Conservation (phyloP, 2,113 vertebrate genomes). For the Fukomys damarensis region DNA sequence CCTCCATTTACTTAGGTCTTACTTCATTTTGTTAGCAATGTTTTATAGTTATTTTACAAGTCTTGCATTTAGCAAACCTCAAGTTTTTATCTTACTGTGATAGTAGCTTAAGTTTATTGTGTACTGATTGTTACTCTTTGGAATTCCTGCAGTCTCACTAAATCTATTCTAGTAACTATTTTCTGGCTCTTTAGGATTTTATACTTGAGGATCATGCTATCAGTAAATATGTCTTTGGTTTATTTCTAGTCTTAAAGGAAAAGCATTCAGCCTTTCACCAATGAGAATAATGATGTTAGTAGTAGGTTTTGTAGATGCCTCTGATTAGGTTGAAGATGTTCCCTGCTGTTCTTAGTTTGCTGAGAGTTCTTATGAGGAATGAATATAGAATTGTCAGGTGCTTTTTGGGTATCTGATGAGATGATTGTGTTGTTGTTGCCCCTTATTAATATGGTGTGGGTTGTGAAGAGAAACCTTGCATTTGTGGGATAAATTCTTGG, state of each 20-base stretch:
- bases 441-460: not conserved
- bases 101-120: not conserved
- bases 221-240: not conserved
- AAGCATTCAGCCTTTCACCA: not conserved
- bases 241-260: not conserved
- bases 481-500: not conserved
- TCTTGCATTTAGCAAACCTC: not conserved
- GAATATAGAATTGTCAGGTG: not conserved
- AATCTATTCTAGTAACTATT: not conserved
- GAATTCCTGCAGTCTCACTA: not conserved
- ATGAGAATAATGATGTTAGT: not conserved
- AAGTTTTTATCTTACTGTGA: not conserved
- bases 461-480: not conserved
- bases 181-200: not conserved
- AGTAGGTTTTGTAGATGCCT: not conserved
- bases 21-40: not conserved
- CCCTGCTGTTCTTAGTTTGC: not conserved
- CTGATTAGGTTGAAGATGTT: not conserved
- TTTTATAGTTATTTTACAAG: not conserved
- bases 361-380: conserved; percentile 6
- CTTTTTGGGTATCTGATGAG: not conserved
- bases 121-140: not conserved
- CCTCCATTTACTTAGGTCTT: not conserved
- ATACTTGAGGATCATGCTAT: not conserved
- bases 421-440: not conserved